Evolutionary conservation across 2,888 invertebrate species (phyloP), one percentile per base, ranked within the genome.

Genomic region (Leptinotarsa haldemani): DNA sequence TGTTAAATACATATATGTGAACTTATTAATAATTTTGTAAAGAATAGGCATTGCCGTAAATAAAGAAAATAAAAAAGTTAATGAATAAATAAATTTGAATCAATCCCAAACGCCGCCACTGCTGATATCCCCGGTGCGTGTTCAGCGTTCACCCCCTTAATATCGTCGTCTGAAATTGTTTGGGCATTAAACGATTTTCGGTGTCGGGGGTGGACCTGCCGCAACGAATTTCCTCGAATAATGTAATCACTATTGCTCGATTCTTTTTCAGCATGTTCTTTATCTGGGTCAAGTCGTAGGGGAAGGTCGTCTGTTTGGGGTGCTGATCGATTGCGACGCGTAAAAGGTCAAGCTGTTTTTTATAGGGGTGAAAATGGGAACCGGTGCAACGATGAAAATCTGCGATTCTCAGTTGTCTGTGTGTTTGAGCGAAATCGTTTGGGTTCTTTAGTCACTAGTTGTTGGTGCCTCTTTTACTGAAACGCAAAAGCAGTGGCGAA

Each of bases 221-320:
- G 70, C 69, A 72, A 71, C 65, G 69, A 52, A 69, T 71, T 71
- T 66, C 69, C 58, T 69, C 70, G 71, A 71, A 73, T 73, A 75
- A 74, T 70, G 77, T 58, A 74, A 70, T 70, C 56, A 70, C 71
- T 63, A 73, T 75, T 72, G 58, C 65, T 74, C 75, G 69, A 71
- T 71, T 69, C 65, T 66, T 73, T 74, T 58, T 74, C 61, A 48
- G 68, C 53, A 48, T 61, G 69, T 69, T 73, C 67, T 74, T 72
- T 78, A 73, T 72, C 58, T 75, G 71, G 74, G 74, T 75, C 74
- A 72, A 72, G 48, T 63, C 30, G 61, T 64, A 66, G 64, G 69
- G 67, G 75, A 70, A 64, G 73, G 75, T 72, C 70, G 73, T 67
- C 68, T 75, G 67, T 40, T 61, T 48, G 74, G 68, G 74, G 65